Base-by-base conservation (phyloP, 2,888 invertebrate species). In the Phasia obesa region DNA sequence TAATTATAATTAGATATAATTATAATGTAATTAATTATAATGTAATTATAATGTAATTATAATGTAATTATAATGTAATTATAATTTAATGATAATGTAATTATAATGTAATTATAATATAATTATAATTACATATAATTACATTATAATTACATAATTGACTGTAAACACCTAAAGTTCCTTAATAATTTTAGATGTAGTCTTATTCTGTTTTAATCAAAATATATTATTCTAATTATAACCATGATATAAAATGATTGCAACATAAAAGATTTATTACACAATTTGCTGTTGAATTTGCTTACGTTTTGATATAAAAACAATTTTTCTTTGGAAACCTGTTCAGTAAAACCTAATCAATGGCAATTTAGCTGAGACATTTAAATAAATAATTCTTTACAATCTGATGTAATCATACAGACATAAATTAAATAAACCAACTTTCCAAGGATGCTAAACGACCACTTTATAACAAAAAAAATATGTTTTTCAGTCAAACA, bases 321-420 rank as follows among this genome's bases (percentile, higher is more conserved):
- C 2, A 42, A 4, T 13, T 27, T 17, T 19, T 19, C 17, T n/a
- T n/a, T n/a, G n/a, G n/a, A n/a, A 17, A 27, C 4, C 38, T 59
- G 11, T 19, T 23, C 25, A 42, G 27, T 7, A 27, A 15, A 27
- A 7, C 2, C 11, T 21, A 51, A 59, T 59, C 35, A 35, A 19
- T 35, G 59, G 4, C 15, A 19, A 57, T 11, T 57, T 17, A 35
- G 19, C 35, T 13, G 13, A 35, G 2, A 35, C 35, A 17, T 13
- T 11, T 15, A 35, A 19, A 5, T 6, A 38, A 35, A 21, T 59
- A 38, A 59, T 38, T 59, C 19, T 38, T 21, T 42, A 23, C n/a
- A 42, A 38, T 42, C 9, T 35, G 59, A 23, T 42, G 59, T 42
- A 60, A 60, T 60, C 38, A 60, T 9, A n/a, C 59, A 42, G 42